A percentile compares a stretch with the other conserved stretches of the same genome.
These are phyloP conservation scores for Irena cyanogastra DNA, from an alignment of 2,113 vertebrate genomes.

Conservation along the genomic window DNA sequence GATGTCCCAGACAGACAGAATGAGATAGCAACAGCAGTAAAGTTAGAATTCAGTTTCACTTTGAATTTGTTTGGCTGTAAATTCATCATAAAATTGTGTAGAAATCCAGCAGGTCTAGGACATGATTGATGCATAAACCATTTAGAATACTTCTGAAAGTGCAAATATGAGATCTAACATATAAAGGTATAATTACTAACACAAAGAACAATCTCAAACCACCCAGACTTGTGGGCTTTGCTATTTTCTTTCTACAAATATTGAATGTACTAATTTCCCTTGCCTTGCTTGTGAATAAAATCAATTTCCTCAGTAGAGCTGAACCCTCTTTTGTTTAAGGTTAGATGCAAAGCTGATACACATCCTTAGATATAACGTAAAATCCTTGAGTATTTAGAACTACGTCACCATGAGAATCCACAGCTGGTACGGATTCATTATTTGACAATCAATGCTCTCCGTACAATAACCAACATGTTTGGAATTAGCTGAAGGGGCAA, in stretches of 20 bases:
- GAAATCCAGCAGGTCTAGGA: slow-evolving; percentile 42
- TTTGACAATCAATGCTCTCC: slow-evolving; percentile 66
- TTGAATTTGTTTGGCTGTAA: slow-evolving; percentile 61
- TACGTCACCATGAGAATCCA: slow-evolving; percentile 58
- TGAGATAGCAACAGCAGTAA: slow-evolving; percentile 9
- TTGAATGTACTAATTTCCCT: slow-evolving; percentile 83
- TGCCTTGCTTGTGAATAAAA: slow-evolving; percentile 77
- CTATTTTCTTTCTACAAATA: slow-evolving; percentile 82
- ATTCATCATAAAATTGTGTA: slow-evolving; percentile 30
- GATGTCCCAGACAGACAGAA: slow-evolving; percentile 45
- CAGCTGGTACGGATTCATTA: slow-evolving; percentile 62
- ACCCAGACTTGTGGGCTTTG: slow-evolving; percentile 73
- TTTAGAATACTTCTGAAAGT: slow-evolving; percentile 67
- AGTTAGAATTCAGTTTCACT: slow-evolving; percentile 62
- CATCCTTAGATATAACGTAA: slow-evolving; percentile 70
- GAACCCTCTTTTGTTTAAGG: slow-evolving; percentile 79
- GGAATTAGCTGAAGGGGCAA: slow-evolving; percentile 52
- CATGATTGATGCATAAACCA: slow-evolving; percentile 49
- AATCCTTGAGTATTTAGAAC: slow-evolving; percentile 74
- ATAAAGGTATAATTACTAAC: slow-evolving; percentile 79
- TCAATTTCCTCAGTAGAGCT: slow-evolving; percentile 78
- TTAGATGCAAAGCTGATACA: slow-evolving; percentile 72
- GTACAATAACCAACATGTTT: slow-evolving; percentile 61
- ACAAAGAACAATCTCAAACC: slow-evolving; percentile 78
- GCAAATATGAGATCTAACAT: slow-evolving; percentile 71